Evolutionary conservation across 2,113 vertebrate species (phyloP).

Genomic region (Festucalex cinctus): DNA sequence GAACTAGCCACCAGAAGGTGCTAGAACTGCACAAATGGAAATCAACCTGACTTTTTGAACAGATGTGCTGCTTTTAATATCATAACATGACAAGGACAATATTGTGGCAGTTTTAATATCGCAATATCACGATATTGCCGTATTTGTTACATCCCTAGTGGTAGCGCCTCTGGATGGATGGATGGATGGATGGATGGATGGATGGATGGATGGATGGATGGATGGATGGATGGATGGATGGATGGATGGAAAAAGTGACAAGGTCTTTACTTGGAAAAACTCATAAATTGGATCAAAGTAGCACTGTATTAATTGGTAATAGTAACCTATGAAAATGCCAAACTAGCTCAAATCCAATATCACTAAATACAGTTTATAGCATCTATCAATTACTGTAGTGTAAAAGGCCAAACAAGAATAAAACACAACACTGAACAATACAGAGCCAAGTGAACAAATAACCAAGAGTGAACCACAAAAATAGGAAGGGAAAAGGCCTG

Average conservation of each 20-base stretch:
- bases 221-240: background rate
- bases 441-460: constrained; percentile 41
- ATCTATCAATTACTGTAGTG: background rate
- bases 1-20: no score
- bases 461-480: constrained; percentile 33
- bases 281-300: background rate
- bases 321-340: background rate
- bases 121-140: no score
- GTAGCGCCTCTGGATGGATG: constrained; percentile 3
- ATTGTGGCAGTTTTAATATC: no score
- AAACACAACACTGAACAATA: constrained; percentile 20
- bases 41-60: no score
- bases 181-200: no score
- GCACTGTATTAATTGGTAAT: background rate
- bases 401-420: constrained; percentile 21
- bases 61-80: no score
- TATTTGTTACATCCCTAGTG: no score
- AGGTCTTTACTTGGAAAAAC: background rate
- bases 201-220: no score
- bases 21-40: no score
- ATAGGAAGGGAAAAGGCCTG: constrained; percentile 22
- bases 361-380: constrained; percentile 1
- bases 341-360: background rate
- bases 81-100: no score
- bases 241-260: background rate